Conservation (phyloP, 2,113 vertebrate genomes). For the Tauraco erythrolophus region DNA sequence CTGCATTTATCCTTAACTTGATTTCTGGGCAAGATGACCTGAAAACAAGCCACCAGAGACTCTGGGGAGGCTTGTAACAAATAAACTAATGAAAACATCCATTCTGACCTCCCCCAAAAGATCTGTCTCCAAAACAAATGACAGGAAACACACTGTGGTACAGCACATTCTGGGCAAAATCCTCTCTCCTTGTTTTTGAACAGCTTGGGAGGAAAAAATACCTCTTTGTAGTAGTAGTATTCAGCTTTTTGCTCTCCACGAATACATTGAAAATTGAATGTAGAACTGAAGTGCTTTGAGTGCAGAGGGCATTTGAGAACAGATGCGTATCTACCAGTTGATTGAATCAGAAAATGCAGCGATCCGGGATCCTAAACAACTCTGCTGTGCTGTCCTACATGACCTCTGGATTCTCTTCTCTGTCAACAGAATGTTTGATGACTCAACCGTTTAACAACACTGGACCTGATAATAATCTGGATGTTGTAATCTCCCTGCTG, state of each 20-base stretch:
- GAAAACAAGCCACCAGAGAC: constrained; percentile 1
- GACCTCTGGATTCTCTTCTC: neutral
- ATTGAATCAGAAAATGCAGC: neutral
- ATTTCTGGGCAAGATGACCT: constrained; percentile 45
- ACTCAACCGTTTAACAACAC: constrained; percentile 90
- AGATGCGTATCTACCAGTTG: neutral
- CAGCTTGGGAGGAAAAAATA: neutral
- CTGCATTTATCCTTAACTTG: neutral
- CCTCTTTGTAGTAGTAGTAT: neutral
- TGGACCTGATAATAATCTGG: constrained; percentile 93
- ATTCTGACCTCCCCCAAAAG: neutral
- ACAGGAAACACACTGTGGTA: constrained; percentile 15
- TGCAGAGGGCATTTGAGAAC: neutral
- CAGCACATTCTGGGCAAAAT: constrained; percentile 21
- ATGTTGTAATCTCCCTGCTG: constrained; percentile 93
- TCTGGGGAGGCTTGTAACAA: constrained; percentile 26
- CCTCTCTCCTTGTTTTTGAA: neutral
- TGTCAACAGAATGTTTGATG: constrained; percentile 86
- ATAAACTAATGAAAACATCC: neutral
- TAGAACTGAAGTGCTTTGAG: neutral
- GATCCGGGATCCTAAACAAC: neutral
- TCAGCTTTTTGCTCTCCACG: neutral
- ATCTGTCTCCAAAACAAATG: constrained; percentile 35
- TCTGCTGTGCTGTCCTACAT: neutral
- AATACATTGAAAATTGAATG: neutral